These are phyloP conservation scores for Nilaparvata lugens DNA, from an alignment of 1,140 invertebrate genomes.

Conservation along the genomic window DNA sequence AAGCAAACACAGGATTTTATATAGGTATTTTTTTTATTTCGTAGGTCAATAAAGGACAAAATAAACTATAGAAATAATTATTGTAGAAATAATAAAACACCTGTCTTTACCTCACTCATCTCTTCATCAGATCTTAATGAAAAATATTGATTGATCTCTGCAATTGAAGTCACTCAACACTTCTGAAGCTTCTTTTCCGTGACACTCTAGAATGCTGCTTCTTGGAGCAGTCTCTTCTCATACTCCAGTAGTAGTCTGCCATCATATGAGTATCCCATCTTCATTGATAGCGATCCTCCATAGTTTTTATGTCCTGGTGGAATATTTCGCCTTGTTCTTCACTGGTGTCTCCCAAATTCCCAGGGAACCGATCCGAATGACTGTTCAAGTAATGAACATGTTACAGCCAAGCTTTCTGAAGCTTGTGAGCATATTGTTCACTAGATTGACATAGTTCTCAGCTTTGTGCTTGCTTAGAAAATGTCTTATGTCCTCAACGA, in stretches of 20 bases:
- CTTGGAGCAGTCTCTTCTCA: neutral
- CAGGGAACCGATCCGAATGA: too few relatives aligned
- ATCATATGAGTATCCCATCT: too few relatives aligned
- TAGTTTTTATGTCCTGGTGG: neutral
- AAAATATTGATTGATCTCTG: too few relatives aligned
- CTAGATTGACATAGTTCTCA: too few relatives aligned
- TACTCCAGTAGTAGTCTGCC: neutral
- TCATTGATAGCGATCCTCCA: neutral
- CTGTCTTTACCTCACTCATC: too few relatives aligned
- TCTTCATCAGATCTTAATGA: too few relatives aligned
- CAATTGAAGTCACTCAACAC: neutral
- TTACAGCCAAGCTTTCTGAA: neutral
- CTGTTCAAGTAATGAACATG: neutral
- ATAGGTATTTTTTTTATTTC: neutral
- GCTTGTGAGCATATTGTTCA: too few relatives aligned
- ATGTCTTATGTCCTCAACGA: neutral
- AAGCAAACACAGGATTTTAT: neutral
- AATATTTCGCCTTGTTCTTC: neutral
- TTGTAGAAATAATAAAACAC: neutral
- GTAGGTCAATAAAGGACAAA: neutral
- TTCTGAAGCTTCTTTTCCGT: neutral
- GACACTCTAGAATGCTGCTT: neutral
- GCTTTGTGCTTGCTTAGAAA: neutral
- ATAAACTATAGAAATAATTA: neutral
- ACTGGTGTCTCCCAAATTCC: neutral